These are phyloP conservation scores for Anoplius nigerrimus DNA, from an alignment of 2,888 invertebrate genomes.

Conservation along the genomic window DNA sequence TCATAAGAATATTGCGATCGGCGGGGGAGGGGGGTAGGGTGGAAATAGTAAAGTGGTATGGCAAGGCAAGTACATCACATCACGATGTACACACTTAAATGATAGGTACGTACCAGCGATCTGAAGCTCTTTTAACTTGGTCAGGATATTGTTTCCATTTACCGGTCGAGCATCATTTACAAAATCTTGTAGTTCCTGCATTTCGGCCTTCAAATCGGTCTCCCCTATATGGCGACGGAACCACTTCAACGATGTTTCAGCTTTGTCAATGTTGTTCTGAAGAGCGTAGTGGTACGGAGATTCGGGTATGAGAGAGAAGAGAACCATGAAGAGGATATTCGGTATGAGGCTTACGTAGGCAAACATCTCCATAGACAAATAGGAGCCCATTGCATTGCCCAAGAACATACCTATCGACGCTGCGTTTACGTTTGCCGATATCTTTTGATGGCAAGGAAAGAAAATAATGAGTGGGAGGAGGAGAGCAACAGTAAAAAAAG, in stretches of 20 bases:
- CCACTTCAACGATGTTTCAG: constrained; percentile 70
- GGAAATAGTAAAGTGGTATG: no score
- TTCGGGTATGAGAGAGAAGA: constrained; percentile 68
- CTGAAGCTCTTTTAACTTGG: constrained; percentile 57
- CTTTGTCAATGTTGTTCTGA: constrained; percentile 59
- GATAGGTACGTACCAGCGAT: constrained; percentile 49
- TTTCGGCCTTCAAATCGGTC: constrained; percentile 63
- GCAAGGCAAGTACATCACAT: no score
- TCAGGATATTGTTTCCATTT: constrained; percentile 41
- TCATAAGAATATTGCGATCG: no score
- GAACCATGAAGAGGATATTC: constrained; percentile 61
- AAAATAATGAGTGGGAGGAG: no score
- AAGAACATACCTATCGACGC: constrained; percentile 65
- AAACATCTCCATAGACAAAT: constrained; percentile 66
- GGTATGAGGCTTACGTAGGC: constrained; percentile 64
- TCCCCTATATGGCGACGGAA: constrained; percentile 54
- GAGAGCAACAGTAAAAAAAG: no score
- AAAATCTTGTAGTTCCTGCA: constrained; percentile 65
- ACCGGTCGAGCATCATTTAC: constrained; percentile 58
- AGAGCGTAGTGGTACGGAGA: constrained; percentile 70
- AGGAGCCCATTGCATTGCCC: constrained; percentile 71
- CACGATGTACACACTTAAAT: no score
- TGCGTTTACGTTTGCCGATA: constrained; percentile 66
- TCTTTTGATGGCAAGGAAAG: no score
- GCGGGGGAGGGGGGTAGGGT: no score